Evolutionary conservation across 37 sponge, comb jelly and placozoan species (phyloP), one percentile per base, ranked within the genome.

Genomic region (Tethya wilhelma): DNA sequence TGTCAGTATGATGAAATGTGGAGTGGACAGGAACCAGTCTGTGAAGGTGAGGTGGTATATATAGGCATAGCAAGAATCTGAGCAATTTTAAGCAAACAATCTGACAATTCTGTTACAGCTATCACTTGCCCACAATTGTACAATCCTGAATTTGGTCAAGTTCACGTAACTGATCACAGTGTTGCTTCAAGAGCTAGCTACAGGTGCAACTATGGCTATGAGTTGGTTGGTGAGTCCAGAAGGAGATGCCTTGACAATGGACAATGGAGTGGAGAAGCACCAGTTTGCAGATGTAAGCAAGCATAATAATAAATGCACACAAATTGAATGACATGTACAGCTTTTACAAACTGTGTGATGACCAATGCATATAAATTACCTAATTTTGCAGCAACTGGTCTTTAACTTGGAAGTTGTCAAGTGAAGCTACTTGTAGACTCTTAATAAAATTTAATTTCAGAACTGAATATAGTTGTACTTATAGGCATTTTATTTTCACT

Each of bases 1-100:
- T 90, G 90, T 69, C 90, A 75, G 59, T 37, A 19, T 22, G 62
- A 84, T 58, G 81, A 81, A 20, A 17, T 22, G 38, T 90, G 90
- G 90, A 49, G 44, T 80, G 86, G 79, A 34, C 33, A 2, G 22
- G 45, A 29, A 49, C 83, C 89, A 30, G 44, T 63, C 2, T 88
- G 89, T 44, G 39, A 69, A 53, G 55, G 89, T 88, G 64, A 74
- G 81, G 64, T 1, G 23, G 29, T n/a, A 26, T 5, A 64, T 37
- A 19, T 25, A 36, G 8, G 8, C 9, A 29, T 36, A 37, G 17
- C 7, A 60, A 59, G 19, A 17, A 36, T 56, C 32, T 4, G 22
- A 66, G 28, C 32, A 34, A 4, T 66, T 28, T 49, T 49, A 14
- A 49, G 14, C 14, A 49, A 19, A 22, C 36, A 28, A 28, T 28